Conservation (phyloP, 2,888 invertebrate species). For the Cantharis rufa region DNA sequence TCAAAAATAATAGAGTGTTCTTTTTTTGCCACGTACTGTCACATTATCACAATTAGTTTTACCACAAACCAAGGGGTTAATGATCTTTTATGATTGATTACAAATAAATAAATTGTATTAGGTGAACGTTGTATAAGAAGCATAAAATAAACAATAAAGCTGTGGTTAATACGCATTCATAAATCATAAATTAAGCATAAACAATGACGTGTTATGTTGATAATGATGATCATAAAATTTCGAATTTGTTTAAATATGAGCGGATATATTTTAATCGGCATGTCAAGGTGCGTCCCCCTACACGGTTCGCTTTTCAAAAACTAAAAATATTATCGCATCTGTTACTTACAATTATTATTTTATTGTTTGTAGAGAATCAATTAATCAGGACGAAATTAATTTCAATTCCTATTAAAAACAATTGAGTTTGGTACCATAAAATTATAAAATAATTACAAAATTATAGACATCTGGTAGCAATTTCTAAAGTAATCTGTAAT, state of each 20-base stretch:
- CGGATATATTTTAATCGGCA: not conserved
- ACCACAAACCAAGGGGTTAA: slow-evolving; percentile 6
- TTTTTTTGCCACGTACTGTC: slow-evolving; percentile 11
- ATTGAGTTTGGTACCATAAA: not conserved
- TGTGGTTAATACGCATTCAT: not conserved
- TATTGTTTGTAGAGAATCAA: not conserved
- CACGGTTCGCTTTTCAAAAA: not conserved
- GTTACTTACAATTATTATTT: not conserved
- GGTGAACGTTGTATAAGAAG: not conserved
- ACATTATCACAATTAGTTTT: slow-evolving; percentile 15
- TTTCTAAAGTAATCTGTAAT: not conserved
- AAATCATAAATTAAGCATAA: not conserved
- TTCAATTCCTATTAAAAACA: not conserved
- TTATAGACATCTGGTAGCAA: not conserved
- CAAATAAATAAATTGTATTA: slow-evolving; percentile 1
- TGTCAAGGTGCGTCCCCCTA: not conserved
- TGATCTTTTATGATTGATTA: not conserved
- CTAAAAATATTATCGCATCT: not conserved
- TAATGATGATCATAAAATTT: not conserved
- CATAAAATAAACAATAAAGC: not conserved
- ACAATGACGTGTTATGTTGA: not conserved
- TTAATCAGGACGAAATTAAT: not conserved
- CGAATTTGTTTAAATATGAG: not conserved
- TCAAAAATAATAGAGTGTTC: slow-evolving; percentile 24
- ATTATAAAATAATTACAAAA: not conserved